A percentile compares a stretch with the other conserved stretches of the same genome.
Evolutionary conservation across 2,888 invertebrate species (phyloP).

Genomic region (Leucophora obtusa): DNA sequence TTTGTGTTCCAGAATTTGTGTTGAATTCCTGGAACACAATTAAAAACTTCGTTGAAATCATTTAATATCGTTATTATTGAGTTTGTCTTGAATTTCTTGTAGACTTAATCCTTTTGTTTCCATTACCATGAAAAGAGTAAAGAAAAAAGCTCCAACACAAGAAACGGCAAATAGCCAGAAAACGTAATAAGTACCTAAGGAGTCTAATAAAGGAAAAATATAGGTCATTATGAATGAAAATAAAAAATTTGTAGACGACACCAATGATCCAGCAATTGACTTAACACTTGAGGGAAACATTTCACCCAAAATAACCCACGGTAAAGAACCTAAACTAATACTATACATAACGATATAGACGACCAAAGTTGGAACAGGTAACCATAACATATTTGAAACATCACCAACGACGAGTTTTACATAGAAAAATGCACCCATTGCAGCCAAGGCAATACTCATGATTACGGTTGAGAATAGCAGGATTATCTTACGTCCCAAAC

Average conservation of each 20-base stretch:
- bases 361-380: conserved; percentile 86
- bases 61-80: conserved; percentile 80
- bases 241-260: conserved; percentile 87
- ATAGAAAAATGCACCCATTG: conserved; percentile 83
- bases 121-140: conserved; percentile 86
- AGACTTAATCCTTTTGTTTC: conserved; percentile 94
- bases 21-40: no score
- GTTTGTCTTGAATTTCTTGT: conserved; percentile 88
- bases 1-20: no score
- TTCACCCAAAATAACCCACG: conserved; percentile 91
- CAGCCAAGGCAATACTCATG: conserved; percentile 83
- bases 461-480: conserved; percentile 85
- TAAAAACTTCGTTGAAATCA: not conserved
- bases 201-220: conserved; percentile 82
- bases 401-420: conserved; percentile 77
- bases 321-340: conserved; percentile 87
- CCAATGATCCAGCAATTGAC: conserved; percentile 85
- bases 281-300: conserved; percentile 89
- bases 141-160: conserved; percentile 83
- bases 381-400: conserved; percentile 80
- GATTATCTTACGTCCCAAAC: conserved; percentile 86
- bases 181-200: conserved; percentile 83
- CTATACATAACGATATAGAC: conserved; percentile 87
- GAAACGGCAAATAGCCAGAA: conserved; percentile 86
- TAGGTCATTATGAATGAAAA: conserved; percentile 88